A percentile compares a stretch with the other conserved stretches of the same genome.
These are phyloP conservation scores for Sebastes itinus DNA, from an alignment of 2,797 vertebrate species.

Conservation along the genomic window DNA sequence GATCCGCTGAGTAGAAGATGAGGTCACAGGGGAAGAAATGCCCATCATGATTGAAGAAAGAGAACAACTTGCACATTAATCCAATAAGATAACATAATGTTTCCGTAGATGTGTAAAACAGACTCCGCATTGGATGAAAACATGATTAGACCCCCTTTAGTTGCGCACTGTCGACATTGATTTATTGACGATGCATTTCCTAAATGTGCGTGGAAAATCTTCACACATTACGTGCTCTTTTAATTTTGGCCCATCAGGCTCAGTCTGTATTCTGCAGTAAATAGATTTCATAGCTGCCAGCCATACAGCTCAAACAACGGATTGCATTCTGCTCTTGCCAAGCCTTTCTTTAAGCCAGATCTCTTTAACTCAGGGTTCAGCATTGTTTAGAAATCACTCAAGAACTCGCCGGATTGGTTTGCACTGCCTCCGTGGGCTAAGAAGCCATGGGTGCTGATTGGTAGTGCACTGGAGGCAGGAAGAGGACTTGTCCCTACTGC, in stretches of 20 bases:
- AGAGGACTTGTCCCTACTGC: constrained; percentile 3
- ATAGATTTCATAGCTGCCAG: constrained; percentile 60
- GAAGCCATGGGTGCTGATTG: constrained; percentile 29
- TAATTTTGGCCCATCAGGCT: constrained; percentile 51
- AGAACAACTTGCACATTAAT: constrained; percentile 34
- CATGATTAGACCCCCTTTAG: constrained; percentile 48
- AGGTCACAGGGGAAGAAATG: constrained; percentile 33
- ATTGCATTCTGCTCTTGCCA: constrained; percentile 34
- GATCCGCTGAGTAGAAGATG: constrained; percentile 35
- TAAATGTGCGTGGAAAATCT: constrained; percentile 48
- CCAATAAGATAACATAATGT: constrained; percentile 35
- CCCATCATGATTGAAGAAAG: constrained; percentile 35
- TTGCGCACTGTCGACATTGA: constrained; percentile 56
- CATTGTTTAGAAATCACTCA: constrained; percentile 48
- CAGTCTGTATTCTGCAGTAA: constrained; percentile 35
- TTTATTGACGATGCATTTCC: constrained; percentile 60
- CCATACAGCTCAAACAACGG: constrained; percentile 32
- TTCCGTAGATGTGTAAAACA: constrained; percentile 19
- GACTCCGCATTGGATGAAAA: constrained; percentile 28
- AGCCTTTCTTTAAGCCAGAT: constrained; percentile 27
- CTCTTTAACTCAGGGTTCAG: constrained; percentile 39
- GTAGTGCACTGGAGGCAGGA: background rate
- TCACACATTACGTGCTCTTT: constrained; percentile 41
- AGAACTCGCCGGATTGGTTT: constrained; percentile 11
- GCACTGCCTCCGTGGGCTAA: background rate